Evolutionary conservation across 2,113 vertebrate genomes (phyloP).

Genomic region (Empidonax traillii): DNA sequence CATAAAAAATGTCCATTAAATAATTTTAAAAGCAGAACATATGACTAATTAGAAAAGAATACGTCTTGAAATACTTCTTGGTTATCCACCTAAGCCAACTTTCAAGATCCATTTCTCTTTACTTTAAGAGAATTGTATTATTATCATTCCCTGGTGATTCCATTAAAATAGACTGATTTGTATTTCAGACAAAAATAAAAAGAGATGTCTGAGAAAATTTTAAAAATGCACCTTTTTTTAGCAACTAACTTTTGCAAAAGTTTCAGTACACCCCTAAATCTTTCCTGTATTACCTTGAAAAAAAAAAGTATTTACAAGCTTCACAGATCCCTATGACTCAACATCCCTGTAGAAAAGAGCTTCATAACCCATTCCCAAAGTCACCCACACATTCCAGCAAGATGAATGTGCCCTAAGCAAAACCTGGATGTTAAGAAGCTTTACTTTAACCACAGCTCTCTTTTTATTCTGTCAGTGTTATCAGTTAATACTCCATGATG

Average conservation of each 20-base stretch:
- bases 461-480: neutral
- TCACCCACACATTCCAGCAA: neutral
- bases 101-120: neutral
- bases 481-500: neutral
- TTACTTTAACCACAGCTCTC: neutral
- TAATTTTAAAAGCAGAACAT: neutral
- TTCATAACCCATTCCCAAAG: neutral
- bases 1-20: neutral
- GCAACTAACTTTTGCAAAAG: neutral
- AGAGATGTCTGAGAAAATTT: neutral
- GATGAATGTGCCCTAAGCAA: neutral
- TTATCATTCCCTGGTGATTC: neutral
- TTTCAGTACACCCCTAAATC: neutral
- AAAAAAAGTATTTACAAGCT: neutral
- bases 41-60: neutral
- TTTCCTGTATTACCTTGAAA: neutral
- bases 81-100: neutral
- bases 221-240: neutral
- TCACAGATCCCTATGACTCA: neutral
- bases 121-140: neutral
- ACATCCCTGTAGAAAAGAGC: neutral
- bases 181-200: neutral
- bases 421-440: neutral
- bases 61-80: neutral
- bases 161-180: neutral